Conservation (phyloP, 2,113 vertebrate genomes). For the Halcyon malimbica region DNA sequence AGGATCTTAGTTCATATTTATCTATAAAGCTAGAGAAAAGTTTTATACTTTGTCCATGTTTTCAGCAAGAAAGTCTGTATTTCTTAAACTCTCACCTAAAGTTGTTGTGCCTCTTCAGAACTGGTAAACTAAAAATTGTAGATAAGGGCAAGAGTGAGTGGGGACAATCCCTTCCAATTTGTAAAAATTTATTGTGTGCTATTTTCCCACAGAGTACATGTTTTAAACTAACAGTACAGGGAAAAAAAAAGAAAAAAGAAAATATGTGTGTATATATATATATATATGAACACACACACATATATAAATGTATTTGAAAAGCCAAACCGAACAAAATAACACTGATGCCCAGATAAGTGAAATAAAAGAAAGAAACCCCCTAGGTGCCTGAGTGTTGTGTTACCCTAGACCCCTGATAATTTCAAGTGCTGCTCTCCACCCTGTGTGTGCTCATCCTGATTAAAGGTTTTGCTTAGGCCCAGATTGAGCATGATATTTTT, state of each 20-base stretch:
- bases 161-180: background rate
- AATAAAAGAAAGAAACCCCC: background rate
- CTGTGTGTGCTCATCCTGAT: background rate
- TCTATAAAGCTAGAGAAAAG: background rate
- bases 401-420: background rate
- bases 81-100: background rate
- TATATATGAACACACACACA: accelerated
- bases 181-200: background rate
- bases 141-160: background rate
- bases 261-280: too few species aligned
- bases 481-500: accelerated
- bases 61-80: background rate
- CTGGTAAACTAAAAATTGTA: background rate
- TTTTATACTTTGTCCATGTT: background rate
- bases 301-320: background rate
- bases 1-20: background rate
- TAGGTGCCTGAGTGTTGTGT: background rate
- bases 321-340: background rate
- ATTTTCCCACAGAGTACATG: background rate
- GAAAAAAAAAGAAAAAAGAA: background rate
- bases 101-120: background rate
- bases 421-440: background rate
- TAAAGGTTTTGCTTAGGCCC: background rate
- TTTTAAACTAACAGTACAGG: background rate
- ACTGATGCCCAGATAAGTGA: background rate